phyloP scores from a whole-genome alignment of 2,797 vertebrate genomes.

The Bufotes viridis region DNA sequence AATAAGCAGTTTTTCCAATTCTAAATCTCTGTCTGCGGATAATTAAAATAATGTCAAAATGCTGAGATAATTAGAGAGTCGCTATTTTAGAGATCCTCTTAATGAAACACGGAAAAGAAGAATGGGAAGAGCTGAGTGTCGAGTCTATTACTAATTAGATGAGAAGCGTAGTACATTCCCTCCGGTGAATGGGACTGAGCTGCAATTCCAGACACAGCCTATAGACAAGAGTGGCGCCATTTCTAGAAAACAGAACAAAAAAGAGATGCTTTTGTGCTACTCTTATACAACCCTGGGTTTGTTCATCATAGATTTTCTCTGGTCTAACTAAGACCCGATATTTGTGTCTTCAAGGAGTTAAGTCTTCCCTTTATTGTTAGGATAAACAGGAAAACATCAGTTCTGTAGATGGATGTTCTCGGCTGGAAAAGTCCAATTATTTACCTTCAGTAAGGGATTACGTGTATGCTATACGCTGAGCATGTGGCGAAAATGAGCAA shows the following conservation, averaged over 20 bases:
- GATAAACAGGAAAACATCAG: background rate
- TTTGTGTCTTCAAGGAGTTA: background rate
- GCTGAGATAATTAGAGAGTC: too few relatives aligned
- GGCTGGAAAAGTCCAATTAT: conserved; percentile 45
- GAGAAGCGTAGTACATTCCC: too few relatives aligned
- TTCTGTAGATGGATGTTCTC: background rate
- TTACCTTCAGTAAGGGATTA: conserved; percentile 47
- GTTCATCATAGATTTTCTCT: background rate
- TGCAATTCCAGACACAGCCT: background rate
- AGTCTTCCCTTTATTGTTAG: background rate
- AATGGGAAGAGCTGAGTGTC: too few relatives aligned
- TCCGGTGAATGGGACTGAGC: background rate
- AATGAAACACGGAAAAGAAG: too few relatives aligned
- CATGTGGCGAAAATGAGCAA: conserved; percentile 42
- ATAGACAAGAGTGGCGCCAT: background rate
- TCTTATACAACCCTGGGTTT: background rate
- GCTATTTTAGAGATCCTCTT: too few relatives aligned
- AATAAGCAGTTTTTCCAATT: too few relatives aligned
- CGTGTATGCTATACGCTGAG: conserved; percentile 11
- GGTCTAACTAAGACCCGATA: background rate
- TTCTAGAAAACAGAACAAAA: background rate
- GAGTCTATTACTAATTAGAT: too few relatives aligned
- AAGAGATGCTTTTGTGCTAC: background rate
- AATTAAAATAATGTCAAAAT: too few relatives aligned
- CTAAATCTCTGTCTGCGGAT: too few relatives aligned